Conservation (phyloP, 2,888 invertebrate genomes). For the Drosophila vallismaia region DNA sequence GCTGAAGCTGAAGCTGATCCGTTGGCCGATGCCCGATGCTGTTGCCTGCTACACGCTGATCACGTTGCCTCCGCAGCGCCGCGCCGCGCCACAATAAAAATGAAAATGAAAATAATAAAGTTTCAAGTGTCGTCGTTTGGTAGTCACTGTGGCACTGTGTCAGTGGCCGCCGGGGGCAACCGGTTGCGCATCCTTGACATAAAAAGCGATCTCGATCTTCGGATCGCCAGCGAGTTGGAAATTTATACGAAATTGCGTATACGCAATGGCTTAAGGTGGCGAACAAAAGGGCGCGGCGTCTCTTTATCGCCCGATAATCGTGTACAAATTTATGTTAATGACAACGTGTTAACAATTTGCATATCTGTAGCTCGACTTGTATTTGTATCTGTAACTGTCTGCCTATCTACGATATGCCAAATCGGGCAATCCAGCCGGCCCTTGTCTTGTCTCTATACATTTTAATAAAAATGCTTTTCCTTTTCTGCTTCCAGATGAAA, state of each 20-base stretch:
- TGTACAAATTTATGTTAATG: conserved; percentile 52
- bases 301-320: conserved; percentile 43
- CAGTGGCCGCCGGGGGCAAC: conserved; percentile 78
- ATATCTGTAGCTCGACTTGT: conserved; percentile 22
- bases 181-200: conserved; percentile 84
- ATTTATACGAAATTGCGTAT: conserved; percentile 64
- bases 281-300: conserved; percentile 45
- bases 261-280: conserved; percentile 50
- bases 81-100: conserved; percentile 71
- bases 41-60: conserved; percentile 58
- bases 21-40: conserved; percentile 12
- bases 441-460: neutral
- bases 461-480: conserved; percentile 1
- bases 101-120: conserved; percentile 71
- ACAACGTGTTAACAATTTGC: conserved; percentile 49
- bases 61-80: conserved; percentile 61
- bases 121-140: conserved; percentile 67
- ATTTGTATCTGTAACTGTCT: neutral
- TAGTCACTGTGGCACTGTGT: conserved; percentile 71
- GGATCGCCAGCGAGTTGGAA: conserved; percentile 44
- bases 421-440: conserved; percentile 7
- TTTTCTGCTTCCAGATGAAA: conserved; percentile 87
- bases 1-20: neutral
- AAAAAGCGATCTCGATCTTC: conserved; percentile 71
- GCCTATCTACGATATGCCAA: conserved; percentile 25